Percentiles rank a stretch among this genome's conserved stretches.
These are phyloP conservation scores for Falcaria lacertinaria DNA, from an alignment of 2,888 invertebrate species.

Conservation along the genomic window DNA sequence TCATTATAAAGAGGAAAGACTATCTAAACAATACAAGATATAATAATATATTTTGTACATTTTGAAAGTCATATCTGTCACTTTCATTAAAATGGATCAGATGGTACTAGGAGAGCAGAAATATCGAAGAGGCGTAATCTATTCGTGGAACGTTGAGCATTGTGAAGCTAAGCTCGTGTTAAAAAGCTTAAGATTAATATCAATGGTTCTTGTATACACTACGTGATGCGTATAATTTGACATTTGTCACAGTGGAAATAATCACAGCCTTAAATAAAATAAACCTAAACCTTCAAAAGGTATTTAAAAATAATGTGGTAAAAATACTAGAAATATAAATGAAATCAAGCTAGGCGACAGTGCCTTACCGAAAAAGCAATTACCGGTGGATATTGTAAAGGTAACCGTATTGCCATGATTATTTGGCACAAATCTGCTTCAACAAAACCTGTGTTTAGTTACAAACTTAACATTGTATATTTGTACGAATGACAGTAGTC, in stretches of 20 bases:
- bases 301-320: not conserved
- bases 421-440: conserved; percentile 37
- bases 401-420: conserved; percentile 24
- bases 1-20: no score
- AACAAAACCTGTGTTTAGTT: conserved; percentile 10
- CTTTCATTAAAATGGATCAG: conserved; percentile 12
- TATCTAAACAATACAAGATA: not conserved
- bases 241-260: conserved; percentile 15
- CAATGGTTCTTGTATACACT: conserved; percentile 30
- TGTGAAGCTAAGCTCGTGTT: conserved; percentile 66
- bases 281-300: conserved; percentile 4
- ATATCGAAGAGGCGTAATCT: conserved; percentile 29
- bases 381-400: not conserved
- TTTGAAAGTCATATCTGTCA: conserved; percentile 14
- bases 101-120: conserved; percentile 34
- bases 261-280: conserved; percentile 28
- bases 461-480: conserved; percentile 13
- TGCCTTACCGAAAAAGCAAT: not conserved
- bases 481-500: conserved; percentile 15
- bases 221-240: conserved; percentile 25
- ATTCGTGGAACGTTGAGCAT: conserved; percentile 51
- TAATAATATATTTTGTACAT: conserved; percentile 5
- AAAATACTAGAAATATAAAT: conserved; percentile 7
- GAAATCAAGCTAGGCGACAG: not conserved
- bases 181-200: conserved; percentile 53